A percentile compares a stretch with the other conserved stretches of the same genome.
Evolutionary conservation across 2,113 vertebrate genomes (phyloP).

Genomic region (Varanus salvator): DNA sequence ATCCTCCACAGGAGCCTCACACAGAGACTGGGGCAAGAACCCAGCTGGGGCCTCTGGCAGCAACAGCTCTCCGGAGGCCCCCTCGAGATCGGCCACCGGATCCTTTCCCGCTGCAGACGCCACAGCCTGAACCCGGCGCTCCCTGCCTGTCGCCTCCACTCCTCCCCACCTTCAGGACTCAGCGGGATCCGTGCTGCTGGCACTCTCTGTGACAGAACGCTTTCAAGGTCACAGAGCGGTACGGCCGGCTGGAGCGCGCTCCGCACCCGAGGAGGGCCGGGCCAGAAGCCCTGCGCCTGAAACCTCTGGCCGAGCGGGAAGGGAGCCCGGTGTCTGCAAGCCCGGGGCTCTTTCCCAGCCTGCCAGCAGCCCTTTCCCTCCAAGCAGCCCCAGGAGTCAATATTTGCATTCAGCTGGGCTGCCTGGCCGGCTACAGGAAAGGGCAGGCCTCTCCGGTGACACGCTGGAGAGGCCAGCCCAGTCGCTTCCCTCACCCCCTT

Average conservation of each 20-base stretch:
- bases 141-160: not conserved
- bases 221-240: not conserved
- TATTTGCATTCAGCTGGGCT: slow-evolving; percentile 68
- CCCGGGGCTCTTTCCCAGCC: not conserved
- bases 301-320: too few species aligned
- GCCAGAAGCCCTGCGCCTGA: not conserved
- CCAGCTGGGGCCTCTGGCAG: too few species aligned
- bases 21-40: not conserved
- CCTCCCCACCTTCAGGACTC: not conserved
- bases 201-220: not conserved
- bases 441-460: slow-evolving; percentile 51
- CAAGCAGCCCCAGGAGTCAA: slow-evolving; percentile 46
- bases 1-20: not conserved
- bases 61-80: too few species aligned
- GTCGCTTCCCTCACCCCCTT: slow-evolving; percentile 71
- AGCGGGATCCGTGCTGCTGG: not conserved
- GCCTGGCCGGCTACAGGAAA: slow-evolving; percentile 51
- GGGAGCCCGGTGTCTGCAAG: too few species aligned
- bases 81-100: not conserved
- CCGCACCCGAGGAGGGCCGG: too few species aligned
- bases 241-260: rapidly evolving
- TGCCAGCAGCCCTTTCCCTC: not conserved
- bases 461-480: slow-evolving; percentile 69
- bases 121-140: not conserved
- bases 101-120: not conserved